Evolutionary conservation across 1,140 invertebrate genomes (phyloP).

Genomic region (Batillaria attramentaria): DNA sequence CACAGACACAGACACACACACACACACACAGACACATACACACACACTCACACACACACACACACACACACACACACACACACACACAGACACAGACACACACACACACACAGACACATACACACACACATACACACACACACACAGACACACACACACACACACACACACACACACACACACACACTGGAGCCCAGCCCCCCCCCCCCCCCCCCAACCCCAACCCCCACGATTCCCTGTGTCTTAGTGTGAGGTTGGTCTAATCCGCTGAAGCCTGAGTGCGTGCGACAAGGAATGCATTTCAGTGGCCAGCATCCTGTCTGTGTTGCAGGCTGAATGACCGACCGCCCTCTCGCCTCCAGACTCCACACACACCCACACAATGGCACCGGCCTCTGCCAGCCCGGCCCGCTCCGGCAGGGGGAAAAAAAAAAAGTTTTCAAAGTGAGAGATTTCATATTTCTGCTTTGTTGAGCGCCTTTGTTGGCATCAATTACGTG

Average conservation of each 20-base stretch:
- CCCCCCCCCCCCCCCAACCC: neutral
- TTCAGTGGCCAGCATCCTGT: conserved; percentile 3
- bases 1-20: conserved; percentile 5
- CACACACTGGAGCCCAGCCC: neutral
- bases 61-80: conserved; percentile 5
- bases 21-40: neutral
- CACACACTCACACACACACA: conserved; percentile 3
- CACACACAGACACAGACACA: conserved; percentile 14
- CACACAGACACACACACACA: neutral
- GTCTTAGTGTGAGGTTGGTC: neutral
- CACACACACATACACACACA: neutral
- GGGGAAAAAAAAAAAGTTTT: conserved; percentile 27
- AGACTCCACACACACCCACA: neutral
- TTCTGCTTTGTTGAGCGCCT: conserved; percentile 27
- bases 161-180: neutral
- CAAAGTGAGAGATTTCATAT: conserved; percentile 33
- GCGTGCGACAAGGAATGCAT: neutral
- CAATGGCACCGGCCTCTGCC: neutral
- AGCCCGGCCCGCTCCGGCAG: neutral
- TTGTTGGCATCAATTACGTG: conserved; percentile 7
- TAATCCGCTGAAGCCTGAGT: conserved; percentile 1
- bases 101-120: no score
- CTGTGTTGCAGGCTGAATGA: neutral
- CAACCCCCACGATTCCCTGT: neutral
- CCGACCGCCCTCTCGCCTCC: no score